Base-by-base conservation (phyloP, 2,888 invertebrate species). In the Lasioglossum figueresi region DNA sequence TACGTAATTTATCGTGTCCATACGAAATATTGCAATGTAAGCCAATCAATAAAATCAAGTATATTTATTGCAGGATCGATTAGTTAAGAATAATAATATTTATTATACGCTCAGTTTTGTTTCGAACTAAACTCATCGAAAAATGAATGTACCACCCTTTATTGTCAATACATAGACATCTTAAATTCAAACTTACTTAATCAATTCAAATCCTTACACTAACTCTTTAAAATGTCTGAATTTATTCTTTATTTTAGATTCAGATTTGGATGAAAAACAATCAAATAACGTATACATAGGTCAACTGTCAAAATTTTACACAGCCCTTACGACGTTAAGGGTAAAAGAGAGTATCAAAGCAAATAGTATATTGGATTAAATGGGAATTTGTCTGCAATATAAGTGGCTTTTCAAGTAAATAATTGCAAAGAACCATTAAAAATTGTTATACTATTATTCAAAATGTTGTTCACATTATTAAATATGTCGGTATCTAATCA, bases 1-100 rank as follows among this genome's bases (percentile, higher is more conserved):
- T 83, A 27, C 37, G 72, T n/a, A 81, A 76, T 45, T 40, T 43
- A 68, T 83, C 52, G 16, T 14, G 14, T 4, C 48, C 48, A 52
- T 27, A 34, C 14, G 48, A 76, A 40, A 34, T 45, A 23, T 14
- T 68, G 1, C 4, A 63, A 70, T 6, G 34, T 16, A 23, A 68
- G 34, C 12, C 2, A 23, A 23, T 12, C 14, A 37, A 70, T 56
- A 68, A 43, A 14, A 43, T 45, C 23, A 23, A n/a, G n/a, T 2
- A 8, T 74, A 66, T 27, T 40, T 19, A 72, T 34, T 37, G 23
- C 10, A 37, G 37, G 2, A 56, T 56, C 56, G 16, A 16, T 34
- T 6, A 16, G 19, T 66, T 19, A 2, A 66, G 66, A 8, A 16
- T 27, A 4, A 5, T 59, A 14, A 4, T 59, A 59, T 59, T 14